phyloP scores from a whole-genome alignment of 2,888 invertebrate genomes.

The Spisula subtruncata region DNA sequence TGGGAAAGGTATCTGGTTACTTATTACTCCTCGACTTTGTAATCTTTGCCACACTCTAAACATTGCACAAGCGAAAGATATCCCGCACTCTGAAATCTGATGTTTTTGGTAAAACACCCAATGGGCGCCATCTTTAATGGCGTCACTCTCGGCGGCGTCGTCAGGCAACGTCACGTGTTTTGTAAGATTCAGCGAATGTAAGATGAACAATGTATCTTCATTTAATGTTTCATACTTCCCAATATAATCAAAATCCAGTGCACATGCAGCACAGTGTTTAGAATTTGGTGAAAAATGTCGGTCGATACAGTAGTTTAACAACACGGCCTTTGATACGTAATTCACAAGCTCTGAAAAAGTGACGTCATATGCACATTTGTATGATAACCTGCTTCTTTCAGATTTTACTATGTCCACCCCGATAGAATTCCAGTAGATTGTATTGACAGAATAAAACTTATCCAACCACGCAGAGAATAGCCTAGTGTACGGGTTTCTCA shows the following conservation, averaged over 20 bases:
- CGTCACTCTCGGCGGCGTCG: slow-evolving; percentile 28
- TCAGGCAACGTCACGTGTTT: slow-evolving; percentile 2
- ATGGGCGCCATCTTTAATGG: slow-evolving; percentile 40
- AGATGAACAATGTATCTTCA: slow-evolving; percentile 41
- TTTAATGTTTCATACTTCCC: slow-evolving; percentile 55
- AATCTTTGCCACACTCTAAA: slow-evolving; percentile 46
- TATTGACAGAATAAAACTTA: slow-evolving; percentile 52
- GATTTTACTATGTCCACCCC: slow-evolving; percentile 12
- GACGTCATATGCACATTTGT: slow-evolving; percentile 43
- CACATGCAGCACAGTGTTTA: slow-evolving; percentile 47
- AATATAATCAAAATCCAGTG: slow-evolving; percentile 28
- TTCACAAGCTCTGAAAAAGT: slow-evolving; percentile 45
- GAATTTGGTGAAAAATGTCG: slow-evolving; percentile 44
- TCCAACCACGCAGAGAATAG: slow-evolving; percentile 55
- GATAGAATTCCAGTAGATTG: slow-evolving; percentile 38
- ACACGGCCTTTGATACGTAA: slow-evolving; percentile 9
- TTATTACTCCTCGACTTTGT: slow-evolving; percentile 43
- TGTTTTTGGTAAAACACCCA: slow-evolving; percentile 41
- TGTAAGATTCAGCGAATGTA: slow-evolving; percentile 22
- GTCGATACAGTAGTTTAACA: slow-evolving; percentile 30
- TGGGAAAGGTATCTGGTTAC: slow-evolving; percentile 35
- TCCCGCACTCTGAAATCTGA: slow-evolving; percentile 30
- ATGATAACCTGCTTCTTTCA: background rate
- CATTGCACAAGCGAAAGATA: slow-evolving; percentile 41
- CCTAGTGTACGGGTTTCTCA: slow-evolving; percentile 44